Evolutionary conservation across 2,888 invertebrate genomes (phyloP).

Genomic region (Antheraea assamensis): DNA sequence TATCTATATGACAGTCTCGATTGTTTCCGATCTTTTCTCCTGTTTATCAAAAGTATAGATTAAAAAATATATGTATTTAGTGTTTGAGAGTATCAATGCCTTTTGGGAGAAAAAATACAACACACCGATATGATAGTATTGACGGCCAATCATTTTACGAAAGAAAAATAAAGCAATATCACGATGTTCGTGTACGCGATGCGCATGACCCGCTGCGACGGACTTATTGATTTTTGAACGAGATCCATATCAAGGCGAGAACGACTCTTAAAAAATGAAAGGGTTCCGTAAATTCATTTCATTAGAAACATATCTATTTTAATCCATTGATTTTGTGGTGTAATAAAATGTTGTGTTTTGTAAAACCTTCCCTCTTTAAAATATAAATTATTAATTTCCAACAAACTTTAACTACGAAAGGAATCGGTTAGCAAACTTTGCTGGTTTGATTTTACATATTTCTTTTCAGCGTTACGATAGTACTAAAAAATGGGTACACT

Average conservation of each 20-base stretch:
- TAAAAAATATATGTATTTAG: neutral
- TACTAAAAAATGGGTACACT: no score
- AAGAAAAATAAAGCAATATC: constrained; percentile 21
- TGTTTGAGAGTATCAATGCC: neutral
- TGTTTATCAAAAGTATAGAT: neutral
- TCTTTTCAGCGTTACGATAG: no score
- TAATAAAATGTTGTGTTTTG: no score
- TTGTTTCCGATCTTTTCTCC: neutral
- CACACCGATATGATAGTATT: neutral
- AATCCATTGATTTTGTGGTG: no score
- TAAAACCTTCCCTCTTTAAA: no score
- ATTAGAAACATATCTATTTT: neutral
- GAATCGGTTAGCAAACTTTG: no score
- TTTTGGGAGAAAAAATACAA: neutral
- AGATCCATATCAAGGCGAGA: constrained; percentile 14
- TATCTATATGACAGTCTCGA: no score
- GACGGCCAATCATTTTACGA: constrained; percentile 10
- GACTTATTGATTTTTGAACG: constrained; percentile 21
- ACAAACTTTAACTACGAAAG: no score
- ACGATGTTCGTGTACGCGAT: constrained; percentile 13
- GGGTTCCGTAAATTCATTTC: neutral
- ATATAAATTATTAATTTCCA: no score
- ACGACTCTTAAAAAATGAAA: neutral
- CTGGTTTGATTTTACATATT: no score
- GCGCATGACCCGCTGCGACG: constrained; percentile 21